Evolutionary conservation across 2,888 invertebrate genomes (phyloP).

Genomic region (Protophormia terraenovae): DNA sequence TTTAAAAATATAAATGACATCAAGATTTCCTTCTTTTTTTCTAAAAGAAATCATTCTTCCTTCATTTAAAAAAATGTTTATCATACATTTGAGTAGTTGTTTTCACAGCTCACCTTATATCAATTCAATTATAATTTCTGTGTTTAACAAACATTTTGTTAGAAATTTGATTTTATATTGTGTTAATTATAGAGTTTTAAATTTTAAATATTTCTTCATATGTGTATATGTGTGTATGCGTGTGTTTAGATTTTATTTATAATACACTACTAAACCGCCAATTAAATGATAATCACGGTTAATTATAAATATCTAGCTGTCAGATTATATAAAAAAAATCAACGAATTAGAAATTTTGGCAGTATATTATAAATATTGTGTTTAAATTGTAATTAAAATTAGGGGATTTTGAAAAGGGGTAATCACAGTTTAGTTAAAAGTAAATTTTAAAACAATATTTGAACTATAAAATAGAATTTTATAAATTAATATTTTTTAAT

Average conservation of each 20-base stretch:
- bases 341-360: background rate
- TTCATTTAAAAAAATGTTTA: no score
- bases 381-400: slow-evolving; percentile 1
- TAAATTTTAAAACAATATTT: background rate
- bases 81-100: no score
- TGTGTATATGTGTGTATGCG: background rate
- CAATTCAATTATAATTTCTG: background rate
- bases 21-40: no score
- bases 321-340: background rate
- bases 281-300: slow-evolving; percentile 33
- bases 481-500: no score
- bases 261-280: slow-evolving; percentile 26
- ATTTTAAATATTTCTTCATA: background rate
- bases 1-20: no score
- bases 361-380: background rate
- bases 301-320: slow-evolving; percentile 31
- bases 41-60: no score
- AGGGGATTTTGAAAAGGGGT: background rate
- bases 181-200: slow-evolving; percentile 10
- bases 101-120: background rate
- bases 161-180: background rate
- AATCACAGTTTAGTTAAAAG: background rate
- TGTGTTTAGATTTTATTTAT: background rate
- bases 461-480: background rate
- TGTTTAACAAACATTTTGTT: background rate